These are phyloP conservation scores for Cyprinodon tularosa DNA, from an alignment of 2,113 vertebrate species.

Conservation along the genomic window DNA sequence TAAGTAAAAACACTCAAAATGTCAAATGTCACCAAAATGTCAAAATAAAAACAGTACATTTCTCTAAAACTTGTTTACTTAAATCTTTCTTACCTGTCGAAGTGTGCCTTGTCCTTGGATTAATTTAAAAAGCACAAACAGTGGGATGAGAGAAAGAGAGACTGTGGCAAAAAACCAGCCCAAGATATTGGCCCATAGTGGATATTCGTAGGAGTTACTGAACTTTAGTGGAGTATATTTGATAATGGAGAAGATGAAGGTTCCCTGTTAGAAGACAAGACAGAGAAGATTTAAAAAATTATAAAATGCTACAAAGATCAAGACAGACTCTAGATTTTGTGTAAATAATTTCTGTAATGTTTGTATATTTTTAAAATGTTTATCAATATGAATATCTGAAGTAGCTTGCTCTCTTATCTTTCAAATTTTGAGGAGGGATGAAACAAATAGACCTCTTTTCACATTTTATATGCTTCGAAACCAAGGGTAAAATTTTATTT, in stretches of 20 bases:
- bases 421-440: too few species aligned
- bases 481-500: too few species aligned
- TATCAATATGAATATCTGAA: too few species aligned
- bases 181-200: conserved; percentile 71
- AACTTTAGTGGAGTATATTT: conserved; percentile 71
- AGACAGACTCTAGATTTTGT: too few species aligned
- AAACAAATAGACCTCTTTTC: too few species aligned
- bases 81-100: conserved; percentile 47
- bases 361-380: too few species aligned
- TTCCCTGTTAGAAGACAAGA: conserved; percentile 56
- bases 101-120: conserved; percentile 54
- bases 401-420: too few species aligned
- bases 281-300: background rate
- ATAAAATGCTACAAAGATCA: background rate
- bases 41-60: background rate
- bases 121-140: conserved; percentile 63
- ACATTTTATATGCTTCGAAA: too few species aligned
- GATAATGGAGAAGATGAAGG: conserved; percentile 69
- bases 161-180: conserved; percentile 69
- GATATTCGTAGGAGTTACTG: conserved; percentile 66
- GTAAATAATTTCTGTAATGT: too few species aligned
- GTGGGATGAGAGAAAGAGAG: conserved; percentile 66
- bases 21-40: too few species aligned
- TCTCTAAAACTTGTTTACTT: background rate
- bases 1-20: too few species aligned